phyloP scores from a whole-genome alignment of 2,888 invertebrate genomes.

The Meloe dianella region DNA sequence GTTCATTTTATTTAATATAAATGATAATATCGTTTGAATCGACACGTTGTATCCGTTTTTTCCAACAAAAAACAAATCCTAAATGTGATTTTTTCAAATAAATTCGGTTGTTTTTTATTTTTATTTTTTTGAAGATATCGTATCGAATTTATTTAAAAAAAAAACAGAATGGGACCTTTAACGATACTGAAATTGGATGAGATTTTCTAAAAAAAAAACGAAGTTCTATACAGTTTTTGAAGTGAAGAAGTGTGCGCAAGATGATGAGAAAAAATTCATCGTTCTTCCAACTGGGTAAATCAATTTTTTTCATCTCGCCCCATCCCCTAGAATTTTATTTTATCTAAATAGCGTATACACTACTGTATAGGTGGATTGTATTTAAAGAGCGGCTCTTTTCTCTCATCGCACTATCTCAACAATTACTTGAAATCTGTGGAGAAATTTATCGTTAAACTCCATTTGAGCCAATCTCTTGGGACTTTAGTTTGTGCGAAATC shows the following conservation, averaged over 20 bases:
- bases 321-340: too few species aligned
- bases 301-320: neutral
- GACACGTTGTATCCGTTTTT: neutral
- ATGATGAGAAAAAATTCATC: conserved; percentile 57
- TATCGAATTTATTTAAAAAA: neutral
- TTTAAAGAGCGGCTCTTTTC: neutral
- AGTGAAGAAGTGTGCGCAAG: conserved; percentile 54
- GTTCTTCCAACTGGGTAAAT: conserved; percentile 59
- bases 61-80: neutral
- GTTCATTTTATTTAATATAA: conserved; percentile 8
- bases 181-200: neutral
- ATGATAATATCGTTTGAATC: neutral
- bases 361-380: too few species aligned
- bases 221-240: conserved; percentile 60
- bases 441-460: neutral
- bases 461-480: neutral
- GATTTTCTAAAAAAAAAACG: conserved; percentile 50
- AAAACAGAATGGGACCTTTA: neutral
- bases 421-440: neutral
- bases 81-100: neutral
- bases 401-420: neutral
- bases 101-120: neutral
- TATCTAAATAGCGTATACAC: neutral
- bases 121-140: neutral
- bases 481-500: neutral